Evolutionary conservation across 2,888 invertebrate species (phyloP).

Genomic region (Entomobrya proxima): DNA sequence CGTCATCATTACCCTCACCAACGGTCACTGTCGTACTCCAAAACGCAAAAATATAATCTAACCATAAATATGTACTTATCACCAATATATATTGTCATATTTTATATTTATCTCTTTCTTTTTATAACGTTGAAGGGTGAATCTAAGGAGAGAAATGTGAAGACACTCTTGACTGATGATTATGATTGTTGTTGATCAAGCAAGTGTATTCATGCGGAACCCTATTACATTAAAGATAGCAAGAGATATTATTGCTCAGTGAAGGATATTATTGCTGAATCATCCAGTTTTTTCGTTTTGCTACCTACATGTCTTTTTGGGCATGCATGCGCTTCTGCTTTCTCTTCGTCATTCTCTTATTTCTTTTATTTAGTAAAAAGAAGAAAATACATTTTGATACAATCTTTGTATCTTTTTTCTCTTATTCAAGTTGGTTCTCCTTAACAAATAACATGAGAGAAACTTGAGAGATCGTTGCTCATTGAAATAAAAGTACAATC

Average conservation of each 20-base stretch:
- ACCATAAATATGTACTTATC: background rate
- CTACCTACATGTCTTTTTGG: background rate
- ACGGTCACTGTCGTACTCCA: background rate
- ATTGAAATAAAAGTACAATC: conserved; percentile 43
- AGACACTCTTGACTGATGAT: conserved; percentile 32
- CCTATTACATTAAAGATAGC: conserved; percentile 10
- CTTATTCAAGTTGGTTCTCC: background rate
- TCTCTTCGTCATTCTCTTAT: conserved; percentile 28
- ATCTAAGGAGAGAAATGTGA: background rate
- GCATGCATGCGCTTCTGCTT: conserved; percentile 37
- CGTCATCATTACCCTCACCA: conserved; percentile 10
- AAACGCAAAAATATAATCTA: background rate
- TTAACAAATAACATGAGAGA: conserved; percentile 6
- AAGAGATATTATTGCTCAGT: conserved; percentile 40
- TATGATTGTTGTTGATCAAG: conserved; percentile 30
- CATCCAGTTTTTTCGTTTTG: conserved; percentile 44
- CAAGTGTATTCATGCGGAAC: conserved; percentile 62
- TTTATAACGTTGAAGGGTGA: background rate
- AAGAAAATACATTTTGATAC: conserved; percentile 44
- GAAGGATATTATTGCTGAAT: conserved; percentile 57
- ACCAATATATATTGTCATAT: background rate
- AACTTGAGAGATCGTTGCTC: conserved; percentile 53
- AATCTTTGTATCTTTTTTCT: conserved; percentile 40
- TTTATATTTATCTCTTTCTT: background rate
- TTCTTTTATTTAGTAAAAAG: conserved; percentile 8